Conservation (phyloP, 2,888 invertebrate genomes). For the Acanthosepion esculentum region DNA sequence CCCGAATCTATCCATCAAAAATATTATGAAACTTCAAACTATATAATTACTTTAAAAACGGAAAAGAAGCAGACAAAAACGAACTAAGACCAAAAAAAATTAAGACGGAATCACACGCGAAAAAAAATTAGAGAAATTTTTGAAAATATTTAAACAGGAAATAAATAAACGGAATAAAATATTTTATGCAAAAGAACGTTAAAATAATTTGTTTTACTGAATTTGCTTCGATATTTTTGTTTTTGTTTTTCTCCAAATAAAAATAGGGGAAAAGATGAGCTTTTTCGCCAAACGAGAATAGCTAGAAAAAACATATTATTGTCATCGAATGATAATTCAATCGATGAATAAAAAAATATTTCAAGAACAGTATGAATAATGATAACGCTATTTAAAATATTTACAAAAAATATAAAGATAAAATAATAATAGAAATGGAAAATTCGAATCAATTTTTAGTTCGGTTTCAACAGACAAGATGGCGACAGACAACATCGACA, state of each 20-base stretch:
- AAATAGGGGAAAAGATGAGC: not conserved
- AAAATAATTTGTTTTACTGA: not conserved
- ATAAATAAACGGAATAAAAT: not conserved
- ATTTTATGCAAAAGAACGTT: not conserved
- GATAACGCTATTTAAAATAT: not conserved
- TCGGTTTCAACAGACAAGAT: not conserved
- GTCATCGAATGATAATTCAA: not conserved
- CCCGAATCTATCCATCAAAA: not conserved
- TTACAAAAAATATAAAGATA: not conserved
- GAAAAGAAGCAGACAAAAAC: no score
- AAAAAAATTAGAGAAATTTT: not conserved
- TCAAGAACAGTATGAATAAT: not conserved
- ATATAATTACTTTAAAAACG: not conserved
- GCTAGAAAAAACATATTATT: not conserved
- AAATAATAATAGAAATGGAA: not conserved
- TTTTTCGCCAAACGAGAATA: not conserved
- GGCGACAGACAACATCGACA: not conserved
- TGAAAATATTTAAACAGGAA: not conserved
- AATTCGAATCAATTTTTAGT: not conserved
- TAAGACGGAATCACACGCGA: not conserved
- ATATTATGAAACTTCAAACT: constrained; percentile 4
- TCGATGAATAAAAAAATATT: not conserved
- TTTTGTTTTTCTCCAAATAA: not conserved
- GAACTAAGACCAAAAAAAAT: no score
- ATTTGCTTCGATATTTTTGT: not conserved